Evolutionary conservation across 1,140 invertebrate genomes (phyloP), one percentile per base, ranked within the genome.

Genomic region (Drosophila trapezifrons): DNA sequence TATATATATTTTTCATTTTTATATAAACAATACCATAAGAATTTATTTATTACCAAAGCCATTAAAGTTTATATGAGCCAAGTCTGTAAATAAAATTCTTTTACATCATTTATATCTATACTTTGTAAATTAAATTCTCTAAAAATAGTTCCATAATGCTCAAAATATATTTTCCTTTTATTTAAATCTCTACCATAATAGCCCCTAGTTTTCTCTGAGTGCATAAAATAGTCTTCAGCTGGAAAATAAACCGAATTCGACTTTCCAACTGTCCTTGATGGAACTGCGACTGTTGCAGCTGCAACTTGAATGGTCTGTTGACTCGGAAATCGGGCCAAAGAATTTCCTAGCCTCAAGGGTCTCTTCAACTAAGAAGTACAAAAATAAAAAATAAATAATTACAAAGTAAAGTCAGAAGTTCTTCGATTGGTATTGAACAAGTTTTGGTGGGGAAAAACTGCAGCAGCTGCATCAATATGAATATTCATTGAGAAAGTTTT

Each of bases 331-430:
- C 32, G 18, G 40, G 25, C 12, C 25, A 37, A 22, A n/a, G 56
- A 47, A 47, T 57, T 42, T 12, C 20, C 18, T 37, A 63, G 27
- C 37, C 56, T 43, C 27, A 70, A 71, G 67, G 67, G 67, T 20
- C 65, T 27, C 18, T 43, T 51, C 12, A 18, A n/a, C 32, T 18
- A 18, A 63, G n/a, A 20, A 49, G 25, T 45, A 67, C 10, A 35
- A 67, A 67, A 47, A 49, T 46, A 64, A 29, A 67, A 64, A 49
- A 59, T 46, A 65, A 67, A 67, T 64, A 65, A 67, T 45, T 67
- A 46, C 35, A 42, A 17, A 15, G 45, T 25, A 20, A 32, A 29
- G 38, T n/a, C 38, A 57, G 51, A 66, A 66, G 20, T 54, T 43
- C 9, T n/a, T n/a, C 35, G 17, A 32, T 37, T 45, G 47, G 43